Evolutionary conservation across 2,113 vertebrate species (phyloP), one percentile per base, ranked within the genome.

Genomic region (Camelus bactrianus): DNA sequence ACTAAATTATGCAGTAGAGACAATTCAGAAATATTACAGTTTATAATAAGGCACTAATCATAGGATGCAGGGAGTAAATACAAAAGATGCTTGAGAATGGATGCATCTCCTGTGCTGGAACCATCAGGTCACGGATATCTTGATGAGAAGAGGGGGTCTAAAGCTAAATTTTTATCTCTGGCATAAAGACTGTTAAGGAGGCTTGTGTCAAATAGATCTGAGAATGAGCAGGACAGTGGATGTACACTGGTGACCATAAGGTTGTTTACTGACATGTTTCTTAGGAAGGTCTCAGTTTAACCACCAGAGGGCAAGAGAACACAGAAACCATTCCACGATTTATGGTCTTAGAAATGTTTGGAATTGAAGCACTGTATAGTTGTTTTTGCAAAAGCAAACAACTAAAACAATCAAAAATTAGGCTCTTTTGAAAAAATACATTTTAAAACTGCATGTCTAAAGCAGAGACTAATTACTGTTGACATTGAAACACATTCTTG

Each of bases 291-390:
- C 91, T 94, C 76, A 35, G 6, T 54, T 80, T 72, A 77, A 91
- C 96, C 97, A 97, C 94, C 95, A 95, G 97, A 92, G 94, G 95
- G 95, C 96, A 91, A 82, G 81, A 95, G 80, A 94, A 77, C 32
- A 80, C 88, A 91, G 67, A 95, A 65, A 72, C 91, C 69, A 15
- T 62, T 83, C 35, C 52, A 54, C n/a, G 69, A 93, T 54, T 65
- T 48, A 67, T 15, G 24, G 24, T 11, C 46, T 52, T 5, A 46
- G 52, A 64, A 60, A 30, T 65, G 28, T 35, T 70, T 14, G 28
- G 15, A 96, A 87, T 13, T 46, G 65, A 42, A 56, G 48, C 30
- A 60, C 13, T n/a, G 0, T 30, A 26, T 35, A 30, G 32, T 22
- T 79, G 38, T 54, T 60, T 91, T 52, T 70, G 38, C 38, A 94